Base-by-base conservation (phyloP, 2,113 vertebrate genomes). In the Alethe castanea region DNA sequence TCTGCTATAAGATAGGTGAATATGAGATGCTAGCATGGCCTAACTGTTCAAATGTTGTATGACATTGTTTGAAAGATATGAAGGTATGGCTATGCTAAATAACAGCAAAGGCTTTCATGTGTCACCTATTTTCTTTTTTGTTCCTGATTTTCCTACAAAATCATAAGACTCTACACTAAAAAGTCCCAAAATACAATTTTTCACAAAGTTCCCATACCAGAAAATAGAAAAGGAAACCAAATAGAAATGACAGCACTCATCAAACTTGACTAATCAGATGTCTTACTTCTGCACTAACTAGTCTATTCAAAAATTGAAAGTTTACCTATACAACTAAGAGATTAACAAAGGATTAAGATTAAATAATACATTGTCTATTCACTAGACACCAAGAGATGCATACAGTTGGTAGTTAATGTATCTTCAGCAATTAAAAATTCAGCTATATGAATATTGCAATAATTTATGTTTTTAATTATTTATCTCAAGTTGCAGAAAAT, bases 391-490 rank as follows among this genome's bases (percentile, higher is more conserved):
- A 87, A 73, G 92, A 95, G 65, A 95, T 69, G 66, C 50, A 91
- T 38, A 81, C 5, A 70, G 31, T 18, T n/a, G 85, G 73, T 50
- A 81, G 60, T 33, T 94, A 84, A 85, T 91, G 73, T 82, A 81
- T 92, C 61, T 86, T 59, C 66, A 83, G 59, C 74, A 95, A 94
- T 90, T 94, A 97, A 95, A 95, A 95, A 87, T 95, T 92, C 81
- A 95, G 54, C 54, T 91, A 81, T 88, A 94, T 94, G 84, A 95
- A 94, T 95, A 97, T 72, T 96, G 93, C 84, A 96, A 73, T 90
- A 95, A 95, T 95, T 95, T 87, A 84, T 62, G 50, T 35, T 85
- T 95, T 95, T 1, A 94, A 97, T 95, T 90, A 95, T 94, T 94
- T 82, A 96, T 65, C 40, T 88, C 10, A 6, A 95, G 87, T 69